Base-by-base conservation (phyloP, 1,140 invertebrate genomes). In the Zaprionus inermis region DNA sequence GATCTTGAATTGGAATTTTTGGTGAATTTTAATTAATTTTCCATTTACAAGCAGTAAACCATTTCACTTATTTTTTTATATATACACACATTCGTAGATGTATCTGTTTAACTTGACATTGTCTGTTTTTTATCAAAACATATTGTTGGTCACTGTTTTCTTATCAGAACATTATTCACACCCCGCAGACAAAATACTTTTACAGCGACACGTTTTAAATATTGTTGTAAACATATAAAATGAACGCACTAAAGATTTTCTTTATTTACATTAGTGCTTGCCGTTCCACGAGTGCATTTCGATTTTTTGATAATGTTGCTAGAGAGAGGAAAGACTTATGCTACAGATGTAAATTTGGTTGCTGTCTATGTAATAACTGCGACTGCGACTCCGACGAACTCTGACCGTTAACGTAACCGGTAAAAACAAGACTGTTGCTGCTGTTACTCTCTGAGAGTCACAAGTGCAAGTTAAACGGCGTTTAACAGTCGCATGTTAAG, bases 351-450 rank as follows among this genome's bases (percentile, higher is more conserved):
- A 64, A 56, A 20, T 61, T 34, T 54, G 14, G 9, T 30, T 59
- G 36, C 57, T 68, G 32, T 67, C 36, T 51, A 57, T 61, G 6
- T 69, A 41, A 69, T 63, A 57, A 68, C 28, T 72, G 49, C 70
- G 56, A 54, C 49, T 28, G 18, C 70, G 63, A 68, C 60, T 58
- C 28, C 68, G 59, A 71, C 68, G 73, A 49, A 65, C 68, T 46
- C 18, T 46, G 59, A 65, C 73, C 73, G 73, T 65, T 72, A 54
- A 64, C 55, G 61, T 72, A 65, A 76, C 73, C 73, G 73, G 73
- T 68, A 55, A 72, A 72, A 76, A 76, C 55, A 66, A 76, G 68
- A 76, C 73, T 73, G 71, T 73, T 69, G 69, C 59, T 72, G 64
- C 41, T 54, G 54, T 72, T 74, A 61, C 52, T 74, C 66, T 69